Percentiles rank a stretch among this genome's conserved stretches.
Conservation (phyloP, 1,140 invertebrate species). For the Caenorhabditis tropicalis region DNA sequence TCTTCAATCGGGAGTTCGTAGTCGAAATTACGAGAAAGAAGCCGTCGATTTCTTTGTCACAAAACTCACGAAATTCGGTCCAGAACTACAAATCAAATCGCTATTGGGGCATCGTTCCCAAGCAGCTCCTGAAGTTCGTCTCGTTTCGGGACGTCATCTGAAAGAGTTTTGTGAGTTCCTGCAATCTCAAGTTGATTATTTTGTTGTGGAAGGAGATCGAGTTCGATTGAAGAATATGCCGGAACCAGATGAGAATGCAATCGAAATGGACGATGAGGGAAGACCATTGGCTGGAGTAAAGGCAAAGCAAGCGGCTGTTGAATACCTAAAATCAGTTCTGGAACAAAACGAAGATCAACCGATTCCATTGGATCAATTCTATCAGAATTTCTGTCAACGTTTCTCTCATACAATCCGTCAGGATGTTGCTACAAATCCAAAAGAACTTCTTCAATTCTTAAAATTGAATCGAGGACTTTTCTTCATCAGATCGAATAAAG, state of each 20-base stretch:
- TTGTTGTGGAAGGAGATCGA: constrained; percentile 86
- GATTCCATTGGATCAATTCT: constrained; percentile 70
- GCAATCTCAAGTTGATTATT: constrained; percentile 83
- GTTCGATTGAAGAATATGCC: constrained; percentile 77
- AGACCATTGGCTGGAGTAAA: constrained; percentile 69
- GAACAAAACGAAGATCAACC: constrained; percentile 71
- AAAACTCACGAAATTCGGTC: constrained; percentile 86
- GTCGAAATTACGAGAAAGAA: constrained; percentile 86
- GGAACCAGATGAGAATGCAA: constrained; percentile 72
- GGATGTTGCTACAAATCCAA: constrained; percentile 72
- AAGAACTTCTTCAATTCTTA: constrained; percentile 70
- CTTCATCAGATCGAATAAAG: constrained; percentile 71
- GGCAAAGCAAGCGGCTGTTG: constrained; percentile 71
- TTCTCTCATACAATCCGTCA: constrained; percentile 70
- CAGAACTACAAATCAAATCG: constrained; percentile 86
- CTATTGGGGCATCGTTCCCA: constrained; percentile 89
- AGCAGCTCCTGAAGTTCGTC: constrained; percentile 90
- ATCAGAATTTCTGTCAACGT: constrained; percentile 69
- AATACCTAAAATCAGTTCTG: constrained; percentile 69
- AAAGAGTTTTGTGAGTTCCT: constrained; percentile 92
- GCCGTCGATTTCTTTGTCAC: constrained; percentile 92
- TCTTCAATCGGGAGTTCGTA: constrained; percentile 75
- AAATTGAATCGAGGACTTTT: constrained; percentile 70
- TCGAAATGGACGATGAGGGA: constrained; percentile 71
- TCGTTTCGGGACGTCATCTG: constrained; percentile 89